Conservation (phyloP, 2,797 vertebrate species). For the Helostoma temminkii region DNA sequence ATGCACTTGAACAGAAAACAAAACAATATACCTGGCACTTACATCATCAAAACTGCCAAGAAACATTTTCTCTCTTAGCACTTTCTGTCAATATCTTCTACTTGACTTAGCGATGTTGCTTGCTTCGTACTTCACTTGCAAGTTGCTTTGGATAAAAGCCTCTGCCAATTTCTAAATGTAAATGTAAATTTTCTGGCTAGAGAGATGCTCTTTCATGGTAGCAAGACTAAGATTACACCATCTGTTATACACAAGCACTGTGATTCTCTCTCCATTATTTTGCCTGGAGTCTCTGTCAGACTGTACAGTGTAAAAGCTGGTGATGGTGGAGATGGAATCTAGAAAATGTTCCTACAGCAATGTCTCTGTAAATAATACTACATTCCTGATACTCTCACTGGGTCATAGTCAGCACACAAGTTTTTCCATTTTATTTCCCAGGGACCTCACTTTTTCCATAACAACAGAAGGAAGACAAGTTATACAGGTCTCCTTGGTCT, state of each 20-base stretch:
- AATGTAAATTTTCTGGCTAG: neutral
- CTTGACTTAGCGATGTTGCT: no score
- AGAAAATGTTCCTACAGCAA: neutral
- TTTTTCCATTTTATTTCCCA: neutral
- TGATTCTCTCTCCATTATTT: neutral
- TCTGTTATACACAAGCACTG: neutral
- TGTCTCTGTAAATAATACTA: neutral
- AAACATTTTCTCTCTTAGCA: no score
- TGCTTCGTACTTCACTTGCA: no score
- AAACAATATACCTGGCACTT: no score
- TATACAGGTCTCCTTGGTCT: no score
- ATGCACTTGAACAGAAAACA: no score
- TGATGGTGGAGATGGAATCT: neutral
- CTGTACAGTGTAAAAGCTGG: neutral
- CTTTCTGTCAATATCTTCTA: no score
- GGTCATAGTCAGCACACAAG: neutral
- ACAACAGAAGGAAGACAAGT: no score
- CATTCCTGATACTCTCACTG: neutral
- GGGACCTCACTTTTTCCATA: neutral
- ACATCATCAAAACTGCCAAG: no score
- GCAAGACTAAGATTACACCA: neutral
- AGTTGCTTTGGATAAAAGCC: neutral
- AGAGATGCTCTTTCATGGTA: neutral
- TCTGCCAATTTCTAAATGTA: neutral
- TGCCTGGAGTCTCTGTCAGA: neutral